A percentile compares a stretch with the other conserved stretches of the same genome.
Evolutionary conservation across 2,888 invertebrate genomes (phyloP).

Genomic region (Drosophila kokeensis): DNA sequence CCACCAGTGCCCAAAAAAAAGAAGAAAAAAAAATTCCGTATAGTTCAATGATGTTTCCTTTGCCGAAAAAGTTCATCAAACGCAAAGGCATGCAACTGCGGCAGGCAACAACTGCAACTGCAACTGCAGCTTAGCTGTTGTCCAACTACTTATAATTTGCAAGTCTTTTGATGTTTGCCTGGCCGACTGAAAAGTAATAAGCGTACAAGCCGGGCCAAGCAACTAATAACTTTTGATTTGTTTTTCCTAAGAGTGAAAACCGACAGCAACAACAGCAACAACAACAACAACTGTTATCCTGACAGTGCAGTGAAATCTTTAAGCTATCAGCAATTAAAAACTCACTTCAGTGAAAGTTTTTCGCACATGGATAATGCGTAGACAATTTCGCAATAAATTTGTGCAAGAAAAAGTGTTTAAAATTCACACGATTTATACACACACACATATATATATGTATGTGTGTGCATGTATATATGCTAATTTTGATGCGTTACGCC

Average conservation of each 20-base stretch:
- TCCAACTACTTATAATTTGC: conserved; percentile 53
- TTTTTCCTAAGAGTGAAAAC: conserved; percentile 30
- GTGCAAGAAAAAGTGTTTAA: conserved; percentile 49
- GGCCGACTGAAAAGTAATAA: conserved; percentile 42
- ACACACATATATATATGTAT: not conserved
- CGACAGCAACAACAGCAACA: conserved; percentile 3
- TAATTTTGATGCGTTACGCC: conserved; percentile 64
- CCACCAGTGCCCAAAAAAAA: conserved; percentile 47
- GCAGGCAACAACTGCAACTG: conserved; percentile 27
- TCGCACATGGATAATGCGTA: conserved; percentile 53
- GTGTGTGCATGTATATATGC: conserved; percentile 36
- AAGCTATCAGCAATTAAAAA: conserved; percentile 65
- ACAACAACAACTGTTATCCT: conserved; percentile 34
- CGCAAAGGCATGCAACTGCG: conserved; percentile 54
- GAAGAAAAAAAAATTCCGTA: not conserved
- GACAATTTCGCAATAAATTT: conserved; percentile 60
- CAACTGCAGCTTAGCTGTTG: conserved; percentile 42
- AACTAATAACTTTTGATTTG: conserved; percentile 59
- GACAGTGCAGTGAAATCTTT: conserved; percentile 42
- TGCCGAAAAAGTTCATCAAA: conserved; percentile 73
- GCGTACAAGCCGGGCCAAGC: conserved; percentile 14
- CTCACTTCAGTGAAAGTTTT: conserved; percentile 69
- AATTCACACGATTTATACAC: conserved; percentile 60
- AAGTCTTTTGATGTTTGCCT: conserved; percentile 50
- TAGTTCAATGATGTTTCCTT: conserved; percentile 42